Evolutionary conservation across 2,797 vertebrate species (phyloP).

Genomic region (Pelodytes ibericus): DNA sequence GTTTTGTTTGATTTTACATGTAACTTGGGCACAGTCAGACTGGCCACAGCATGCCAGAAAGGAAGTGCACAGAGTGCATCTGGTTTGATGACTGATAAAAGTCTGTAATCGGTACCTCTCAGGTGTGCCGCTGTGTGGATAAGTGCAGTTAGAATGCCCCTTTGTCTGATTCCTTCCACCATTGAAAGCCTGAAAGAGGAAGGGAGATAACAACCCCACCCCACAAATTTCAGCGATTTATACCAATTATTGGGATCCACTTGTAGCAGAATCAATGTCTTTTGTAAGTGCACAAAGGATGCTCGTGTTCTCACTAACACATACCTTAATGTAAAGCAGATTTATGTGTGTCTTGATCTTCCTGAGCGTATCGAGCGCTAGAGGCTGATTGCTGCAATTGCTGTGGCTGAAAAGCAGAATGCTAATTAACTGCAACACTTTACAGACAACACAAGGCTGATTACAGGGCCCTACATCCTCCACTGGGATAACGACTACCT

Average conservation of each 20-base stretch:
- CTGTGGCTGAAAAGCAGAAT: background rate
- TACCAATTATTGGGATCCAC: background rate
- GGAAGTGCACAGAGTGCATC: background rate
- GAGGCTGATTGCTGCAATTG: background rate
- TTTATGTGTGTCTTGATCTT: conserved; percentile 14
- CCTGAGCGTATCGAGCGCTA: background rate
- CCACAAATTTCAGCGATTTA: background rate
- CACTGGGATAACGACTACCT: too few relatives aligned
- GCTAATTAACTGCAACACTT: background rate
- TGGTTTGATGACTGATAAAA: background rate
- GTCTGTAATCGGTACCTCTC: background rate
- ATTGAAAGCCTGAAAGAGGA: background rate
- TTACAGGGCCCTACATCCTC: background rate
- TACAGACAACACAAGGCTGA: background rate
- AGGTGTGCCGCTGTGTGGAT: background rate
- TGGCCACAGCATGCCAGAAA: too few relatives aligned
- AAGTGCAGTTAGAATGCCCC: background rate
- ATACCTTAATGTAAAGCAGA: background rate
- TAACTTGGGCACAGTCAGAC: too few relatives aligned
- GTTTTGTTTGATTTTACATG: too few relatives aligned
- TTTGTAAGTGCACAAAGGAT: conserved; percentile 15
- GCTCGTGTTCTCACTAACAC: background rate
- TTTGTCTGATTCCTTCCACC: background rate
- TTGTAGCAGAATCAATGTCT: conserved; percentile 30
- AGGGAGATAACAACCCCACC: background rate